Base-by-base conservation (phyloP, 1,140 invertebrate genomes). In the Calephelis virginiensis region DNA sequence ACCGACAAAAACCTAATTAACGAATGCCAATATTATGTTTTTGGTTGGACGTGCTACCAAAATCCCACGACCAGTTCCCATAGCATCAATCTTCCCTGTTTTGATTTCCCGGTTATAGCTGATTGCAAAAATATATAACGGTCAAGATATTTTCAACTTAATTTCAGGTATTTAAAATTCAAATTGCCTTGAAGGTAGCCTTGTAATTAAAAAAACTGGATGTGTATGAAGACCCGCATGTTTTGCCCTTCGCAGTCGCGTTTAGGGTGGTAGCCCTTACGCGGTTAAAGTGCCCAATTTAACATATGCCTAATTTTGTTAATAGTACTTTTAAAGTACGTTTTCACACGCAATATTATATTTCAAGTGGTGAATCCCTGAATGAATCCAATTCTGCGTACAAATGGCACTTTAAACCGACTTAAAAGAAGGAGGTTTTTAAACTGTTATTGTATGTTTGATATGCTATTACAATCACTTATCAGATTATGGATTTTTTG, bases 61-160 rank as follows among this genome's bases (percentile, higher is more conserved):
- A 72, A 73, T 83, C 72, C 74, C 78, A 79, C 74, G 73, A 64
- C 43, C 63, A 46, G 75, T 86, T 86, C 82, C 83, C 83, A 86
- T 81, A 78, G 72, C 78, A 85, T 89, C 77, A 84, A 86, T 85
- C 80, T 84, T 80, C 77, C 74, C 78, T 80, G 79, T 83, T 89
- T 85, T 85, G 81, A 86, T 87, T 87, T 80, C 75, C 73, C 73
- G 66, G 78, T 78, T 80, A 80, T 75, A 71, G 71, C 71, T 76
- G 74, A 82, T 82, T 81, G 81, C 77, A 70, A 79, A 81, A 75
- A 72, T 76, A 74, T 65, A 28, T n/a, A 47, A 17, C 53, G 63
- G 40, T 61, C 43, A 37, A 40, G 13, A 17, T 40, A 69, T 67
- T 67, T 37, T 45, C 6, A 38, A 62, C 69, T 63, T 66, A 79